Base-by-base conservation (phyloP, 2,888 invertebrate genomes). In the Synergus umbraculus region DNA sequence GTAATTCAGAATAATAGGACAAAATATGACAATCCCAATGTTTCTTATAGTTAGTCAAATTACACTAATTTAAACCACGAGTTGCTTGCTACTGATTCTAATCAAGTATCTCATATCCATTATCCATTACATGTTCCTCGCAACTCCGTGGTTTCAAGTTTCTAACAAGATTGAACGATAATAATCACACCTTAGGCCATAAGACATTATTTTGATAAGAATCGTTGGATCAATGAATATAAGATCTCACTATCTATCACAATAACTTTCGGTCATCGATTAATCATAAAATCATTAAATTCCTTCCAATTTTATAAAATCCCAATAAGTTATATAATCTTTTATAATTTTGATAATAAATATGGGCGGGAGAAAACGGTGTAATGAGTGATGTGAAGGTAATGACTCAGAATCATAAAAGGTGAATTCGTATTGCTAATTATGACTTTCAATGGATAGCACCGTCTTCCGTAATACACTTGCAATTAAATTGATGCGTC, bases 361-460 rank as follows among this genome's bases (percentile, higher is more conserved):
- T 18, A 54, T 5, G 4, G 43, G 41, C 37, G 18, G 43, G 66
- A 54, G 64, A 80, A 76, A 77, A 73, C 76, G 64, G 37, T 77
- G 60, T 77, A 79, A 79, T 65, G 73, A 78, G 76, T 65, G 37
- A 49, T 18, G 49, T 83, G 86, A 88, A 87, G 86, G 86, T 84
- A 85, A 86, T 81, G 79, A 58, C 63, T 67, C 60, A 84, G 81
- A 84, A 85, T 87, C 86, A 84, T 84, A 84, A 87, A 87, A 87
- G 84, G 86, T 86, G 80, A 85, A 86, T 87, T 88, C 83, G 86
- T 86, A 87, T 85, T 85, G 85, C 85, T 89, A 89, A 90, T 90
- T 89, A 86, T 83, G 82, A 69, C 82, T 86, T 88, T 82, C 87
- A 86, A 85, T 85, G 87, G 81, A 84, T 81, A 84, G 83, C 83